phyloP scores from a whole-genome alignment of 2,113 vertebrate genomes.

The Mormoops blainvillei region DNA sequence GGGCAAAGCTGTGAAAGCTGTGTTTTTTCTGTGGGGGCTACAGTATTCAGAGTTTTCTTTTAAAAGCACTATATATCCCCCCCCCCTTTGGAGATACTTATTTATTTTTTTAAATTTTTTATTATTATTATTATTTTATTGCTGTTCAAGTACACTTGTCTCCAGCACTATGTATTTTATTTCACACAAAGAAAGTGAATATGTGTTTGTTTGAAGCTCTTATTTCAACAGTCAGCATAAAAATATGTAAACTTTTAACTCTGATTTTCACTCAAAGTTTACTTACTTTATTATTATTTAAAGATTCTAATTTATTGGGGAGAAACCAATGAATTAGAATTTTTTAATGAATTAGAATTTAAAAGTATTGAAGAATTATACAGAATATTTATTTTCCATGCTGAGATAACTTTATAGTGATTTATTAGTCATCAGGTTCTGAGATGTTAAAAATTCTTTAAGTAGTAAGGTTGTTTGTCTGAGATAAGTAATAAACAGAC shows the following conservation, averaged over 20 bases:
- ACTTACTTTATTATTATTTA: conserved; percentile 26
- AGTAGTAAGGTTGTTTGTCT: neutral
- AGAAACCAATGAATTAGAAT: too few relatives aligned
- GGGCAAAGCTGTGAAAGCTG: conserved; percentile 61
- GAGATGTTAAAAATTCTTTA: conserved; percentile 41
- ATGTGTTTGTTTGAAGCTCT: conserved; percentile 56
- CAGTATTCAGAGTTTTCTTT: conserved; percentile 37
- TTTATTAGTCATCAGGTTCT: neutral
- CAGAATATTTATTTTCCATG: neutral
- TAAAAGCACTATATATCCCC: neutral
- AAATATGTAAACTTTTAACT: conserved; percentile 61
- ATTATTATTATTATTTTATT: too few relatives aligned
- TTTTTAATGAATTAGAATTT: too few relatives aligned
- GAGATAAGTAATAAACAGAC: neutral
- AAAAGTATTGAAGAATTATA: conserved; percentile 25
- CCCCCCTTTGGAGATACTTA: too few relatives aligned
- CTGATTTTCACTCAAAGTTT: conserved; percentile 59
- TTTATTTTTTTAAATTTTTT: too few relatives aligned
- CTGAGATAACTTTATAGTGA: neutral
- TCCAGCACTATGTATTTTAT: conserved; percentile 44
- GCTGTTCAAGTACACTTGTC: too few relatives aligned
- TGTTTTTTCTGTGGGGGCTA: conserved; percentile 55
- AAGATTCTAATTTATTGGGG: conserved; percentile 49
- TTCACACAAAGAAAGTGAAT: conserved; percentile 26
- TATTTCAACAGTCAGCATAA: conserved; percentile 65